phyloP scores from a whole-genome alignment of 2,113 vertebrate species.

The Pseudorhombus dupliciocellatus region DNA sequence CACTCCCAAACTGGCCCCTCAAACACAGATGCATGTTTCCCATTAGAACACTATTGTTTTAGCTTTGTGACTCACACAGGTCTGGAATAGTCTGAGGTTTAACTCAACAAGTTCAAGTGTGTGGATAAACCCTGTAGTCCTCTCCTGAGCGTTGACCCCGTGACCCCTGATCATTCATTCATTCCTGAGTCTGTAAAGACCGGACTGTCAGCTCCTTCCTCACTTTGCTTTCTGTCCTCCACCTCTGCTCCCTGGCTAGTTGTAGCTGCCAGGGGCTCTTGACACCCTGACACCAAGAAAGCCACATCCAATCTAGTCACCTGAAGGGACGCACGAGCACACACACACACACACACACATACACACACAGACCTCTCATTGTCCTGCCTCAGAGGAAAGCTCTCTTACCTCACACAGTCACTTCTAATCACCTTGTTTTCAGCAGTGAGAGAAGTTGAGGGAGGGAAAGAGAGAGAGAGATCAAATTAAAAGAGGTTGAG shows the following conservation, averaged over 20 bases:
- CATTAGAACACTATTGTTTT: slow-evolving; percentile 19
- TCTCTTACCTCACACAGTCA: slow-evolving; percentile 51
- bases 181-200: slow-evolving; percentile 43
- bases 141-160: slow-evolving; percentile 38
- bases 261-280: slow-evolving; percentile 22
- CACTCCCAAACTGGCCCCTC: slow-evolving; percentile 8
- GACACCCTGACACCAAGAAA: slow-evolving; percentile 32
- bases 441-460: neutral
- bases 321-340: slow-evolving; percentile 28
- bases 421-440: slow-evolving; percentile 41
- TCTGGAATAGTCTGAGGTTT: slow-evolving; percentile 5
- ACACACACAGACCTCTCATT: slow-evolving; percentile 46
- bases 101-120: slow-evolving; percentile 32
- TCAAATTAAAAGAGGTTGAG: slow-evolving; percentile 1
- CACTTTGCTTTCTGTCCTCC: slow-evolving; percentile 2
- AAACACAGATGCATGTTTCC: slow-evolving; percentile 25
- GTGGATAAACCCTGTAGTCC: slow-evolving; percentile 21
- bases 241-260: slow-evolving; percentile 23
- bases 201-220: slow-evolving; percentile 31
- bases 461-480: neutral
- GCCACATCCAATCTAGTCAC: slow-evolving; percentile 54
- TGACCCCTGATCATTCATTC: slow-evolving; percentile 35
- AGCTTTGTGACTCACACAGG: slow-evolving; percentile 4
- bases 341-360: slow-evolving; percentile 23
- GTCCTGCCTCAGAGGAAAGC: slow-evolving; percentile 44